These are phyloP conservation scores for Perognathus longimembris DNA, from an alignment of 2,113 vertebrate genomes.

Conservation along the genomic window DNA sequence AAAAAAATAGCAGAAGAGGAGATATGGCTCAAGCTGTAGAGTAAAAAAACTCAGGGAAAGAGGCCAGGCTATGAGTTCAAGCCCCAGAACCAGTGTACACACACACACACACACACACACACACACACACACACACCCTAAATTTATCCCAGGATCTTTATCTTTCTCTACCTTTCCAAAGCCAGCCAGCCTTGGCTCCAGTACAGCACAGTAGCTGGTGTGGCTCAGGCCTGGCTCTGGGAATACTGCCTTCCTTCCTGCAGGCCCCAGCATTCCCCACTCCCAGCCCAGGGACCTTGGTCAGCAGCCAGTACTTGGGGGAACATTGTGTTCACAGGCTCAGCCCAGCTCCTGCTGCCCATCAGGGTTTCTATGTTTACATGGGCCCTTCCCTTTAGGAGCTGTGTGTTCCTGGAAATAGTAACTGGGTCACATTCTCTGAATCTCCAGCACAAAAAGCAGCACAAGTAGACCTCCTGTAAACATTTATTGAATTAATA, in stretches of 20 bases:
- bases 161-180: neutral
- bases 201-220: neutral
- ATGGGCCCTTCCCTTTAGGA: neutral
- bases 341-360: neutral
- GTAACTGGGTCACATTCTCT: constrained; percentile 47
- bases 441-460: constrained; percentile 58
- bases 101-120: no score
- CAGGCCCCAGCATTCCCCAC: neutral
- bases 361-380: neutral
- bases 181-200: neutral
- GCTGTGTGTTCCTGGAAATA: constrained; percentile 51
- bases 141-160: neutral
- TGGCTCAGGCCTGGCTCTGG: neutral
- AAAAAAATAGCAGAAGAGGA: no score
- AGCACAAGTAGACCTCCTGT: neutral
- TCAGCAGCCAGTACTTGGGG: neutral
- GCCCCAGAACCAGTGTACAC: no score
- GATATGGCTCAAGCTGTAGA: no score
- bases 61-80: no score
- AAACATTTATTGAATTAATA: constrained; percentile 50
- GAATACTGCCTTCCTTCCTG: neutral
- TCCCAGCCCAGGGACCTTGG: neutral
- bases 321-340: constrained; percentile 23
- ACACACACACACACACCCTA: no score
- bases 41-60: no score